Conservation (phyloP, 1,140 invertebrate species). For the Philotrypesis tridentata region DNA sequence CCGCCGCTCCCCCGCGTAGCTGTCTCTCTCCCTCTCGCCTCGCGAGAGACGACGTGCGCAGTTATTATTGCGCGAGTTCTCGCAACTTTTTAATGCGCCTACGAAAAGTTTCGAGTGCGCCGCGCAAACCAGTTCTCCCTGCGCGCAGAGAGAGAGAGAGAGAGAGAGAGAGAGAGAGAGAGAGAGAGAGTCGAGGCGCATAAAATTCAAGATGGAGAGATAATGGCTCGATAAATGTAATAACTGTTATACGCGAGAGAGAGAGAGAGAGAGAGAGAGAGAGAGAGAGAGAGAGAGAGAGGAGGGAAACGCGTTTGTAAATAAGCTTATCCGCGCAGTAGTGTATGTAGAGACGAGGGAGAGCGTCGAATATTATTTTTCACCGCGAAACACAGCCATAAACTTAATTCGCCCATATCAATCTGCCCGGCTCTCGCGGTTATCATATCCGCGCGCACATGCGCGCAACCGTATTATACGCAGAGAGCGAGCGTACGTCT, state of each 20-base stretch:
- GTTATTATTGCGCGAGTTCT: background rate
- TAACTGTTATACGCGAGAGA: background rate
- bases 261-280: too few relatives aligned
- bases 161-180: too few relatives aligned
- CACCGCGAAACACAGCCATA: background rate
- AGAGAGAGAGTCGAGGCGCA: background rate
- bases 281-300: too few relatives aligned
- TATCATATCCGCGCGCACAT: background rate
- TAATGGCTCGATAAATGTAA: conserved; percentile 14
- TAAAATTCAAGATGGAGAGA: conserved; percentile 18
- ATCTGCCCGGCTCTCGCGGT: background rate
- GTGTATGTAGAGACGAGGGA: too few relatives aligned
- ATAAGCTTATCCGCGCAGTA: background rate
- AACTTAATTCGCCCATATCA: background rate
- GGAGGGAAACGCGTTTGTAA: background rate
- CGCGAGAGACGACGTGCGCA: too few relatives aligned
- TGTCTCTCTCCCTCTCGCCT: too few relatives aligned
- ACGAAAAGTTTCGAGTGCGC: background rate
- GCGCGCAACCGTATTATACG: background rate
- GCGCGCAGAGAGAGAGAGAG: too few relatives aligned
- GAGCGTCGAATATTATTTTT: background rate
- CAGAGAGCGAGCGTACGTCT: background rate
- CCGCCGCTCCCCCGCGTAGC: too few relatives aligned
- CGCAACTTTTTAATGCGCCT: background rate
- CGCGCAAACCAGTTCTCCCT: conserved; percentile 10